These are phyloP conservation scores for Latrodectus geometricus DNA, from an alignment of 1,140 invertebrate species.

Conservation along the genomic window DNA sequence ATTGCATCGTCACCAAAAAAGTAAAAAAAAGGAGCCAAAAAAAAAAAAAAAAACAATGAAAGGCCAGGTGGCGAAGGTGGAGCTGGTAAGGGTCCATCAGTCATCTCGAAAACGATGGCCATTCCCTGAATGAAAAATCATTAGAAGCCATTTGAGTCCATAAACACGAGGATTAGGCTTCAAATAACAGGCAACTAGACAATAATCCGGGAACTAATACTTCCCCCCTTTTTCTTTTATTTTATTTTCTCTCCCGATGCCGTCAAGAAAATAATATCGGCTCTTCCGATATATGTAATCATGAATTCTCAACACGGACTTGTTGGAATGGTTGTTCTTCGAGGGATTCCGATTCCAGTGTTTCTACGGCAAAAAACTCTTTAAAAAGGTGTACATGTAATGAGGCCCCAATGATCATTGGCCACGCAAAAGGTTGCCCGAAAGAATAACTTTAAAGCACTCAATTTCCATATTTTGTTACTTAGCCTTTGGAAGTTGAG, in stretches of 20 bases:
- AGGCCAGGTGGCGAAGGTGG: not conserved
- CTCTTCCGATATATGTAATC: constrained; percentile 18
- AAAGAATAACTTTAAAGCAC: not conserved
- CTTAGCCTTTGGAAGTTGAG: constrained; percentile 34
- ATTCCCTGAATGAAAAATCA: constrained; percentile 21
- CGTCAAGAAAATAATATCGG: constrained; percentile 3
- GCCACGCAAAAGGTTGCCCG: constrained; percentile 26
- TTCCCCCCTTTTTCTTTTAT: not conserved
- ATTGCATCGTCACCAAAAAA: not conserved
- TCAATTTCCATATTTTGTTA: constrained; percentile 55
- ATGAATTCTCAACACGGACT: constrained; percentile 39
- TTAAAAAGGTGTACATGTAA: constrained; percentile 21
- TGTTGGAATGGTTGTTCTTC: constrained; percentile 32
- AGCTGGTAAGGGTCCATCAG: constrained; percentile 6
- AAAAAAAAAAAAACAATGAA: not conserved
- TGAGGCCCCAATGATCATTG: constrained; percentile 37
- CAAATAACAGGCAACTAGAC: constrained; percentile 47
- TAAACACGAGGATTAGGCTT: constrained; percentile 52
- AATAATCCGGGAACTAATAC: constrained; percentile 5
- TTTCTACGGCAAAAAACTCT: not conserved
- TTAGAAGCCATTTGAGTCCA: constrained; percentile 48
- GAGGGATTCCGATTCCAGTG: not conserved
- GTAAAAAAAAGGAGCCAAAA: not conserved
- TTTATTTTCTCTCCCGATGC: not conserved
- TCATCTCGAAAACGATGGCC: constrained; percentile 30